These are phyloP conservation scores for Clarias magur DNA, from an alignment of 2,113 vertebrate species.

Conservation along the genomic window DNA sequence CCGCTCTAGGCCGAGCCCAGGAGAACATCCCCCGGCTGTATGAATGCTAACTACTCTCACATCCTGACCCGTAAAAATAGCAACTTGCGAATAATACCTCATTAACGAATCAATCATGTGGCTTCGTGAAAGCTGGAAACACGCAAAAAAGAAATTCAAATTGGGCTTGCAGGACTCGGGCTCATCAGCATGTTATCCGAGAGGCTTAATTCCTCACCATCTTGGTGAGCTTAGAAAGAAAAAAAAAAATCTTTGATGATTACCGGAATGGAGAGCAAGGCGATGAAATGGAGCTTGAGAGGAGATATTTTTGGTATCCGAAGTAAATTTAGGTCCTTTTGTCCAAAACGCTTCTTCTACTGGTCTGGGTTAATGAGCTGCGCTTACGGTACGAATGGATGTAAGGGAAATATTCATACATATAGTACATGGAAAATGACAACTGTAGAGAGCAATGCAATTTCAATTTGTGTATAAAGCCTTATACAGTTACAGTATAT, in stretches of 20 bases:
- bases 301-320: conserved; percentile 16
- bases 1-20: not conserved
- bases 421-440: not conserved
- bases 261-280: conserved; percentile 9
- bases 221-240: conserved; percentile 22
- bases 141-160: conserved; percentile 46
- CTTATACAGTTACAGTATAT: no score
- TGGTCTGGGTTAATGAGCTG: not conserved
- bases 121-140: conserved; percentile 37
- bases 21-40: conserved; percentile 32
- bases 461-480: no score
- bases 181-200: conserved; percentile 49
- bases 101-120: conserved; percentile 47
- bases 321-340: conserved; percentile 41
- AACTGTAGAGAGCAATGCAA: not conserved
- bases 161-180: conserved; percentile 32
- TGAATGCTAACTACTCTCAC: conserved; percentile 28
- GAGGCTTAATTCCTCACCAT: conserved; percentile 44
- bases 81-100: conserved; percentile 38
- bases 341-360: conserved; percentile 21
- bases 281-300: not conserved
- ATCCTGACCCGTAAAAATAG: conserved; percentile 41
- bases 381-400: not conserved
- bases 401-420: no score
- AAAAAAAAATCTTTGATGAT: conserved; percentile 45